phyloP scores from a whole-genome alignment of 2,888 invertebrate genomes.

The Archips crataeganus region DNA sequence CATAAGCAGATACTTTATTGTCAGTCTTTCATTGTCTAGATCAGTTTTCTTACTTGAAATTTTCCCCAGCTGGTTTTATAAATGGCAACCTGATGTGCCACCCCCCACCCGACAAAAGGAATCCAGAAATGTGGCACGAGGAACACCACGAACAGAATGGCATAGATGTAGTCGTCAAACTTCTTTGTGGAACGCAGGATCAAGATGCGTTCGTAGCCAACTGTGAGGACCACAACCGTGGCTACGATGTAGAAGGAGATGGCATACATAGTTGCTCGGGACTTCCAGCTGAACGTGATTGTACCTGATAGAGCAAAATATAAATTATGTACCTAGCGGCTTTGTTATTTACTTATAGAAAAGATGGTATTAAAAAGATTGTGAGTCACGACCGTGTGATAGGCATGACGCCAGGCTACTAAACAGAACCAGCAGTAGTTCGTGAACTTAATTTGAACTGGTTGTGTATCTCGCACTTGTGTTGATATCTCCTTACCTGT shows the following conservation, averaged over 20 bases:
- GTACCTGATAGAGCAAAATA: slow-evolving; percentile 61
- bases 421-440: slow-evolving; percentile 87
- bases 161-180: slow-evolving; percentile 90
- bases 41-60: slow-evolving; percentile 83
- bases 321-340: not conserved
- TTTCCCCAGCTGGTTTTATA: slow-evolving; percentile 90
- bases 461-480: slow-evolving; percentile 87
- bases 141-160: slow-evolving; percentile 88
- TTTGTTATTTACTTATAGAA: too few relatives aligned
- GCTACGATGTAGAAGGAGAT: slow-evolving; percentile 87
- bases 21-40: not conserved
- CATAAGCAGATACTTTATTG: too few relatives aligned
- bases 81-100: slow-evolving; percentile 88
- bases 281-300: slow-evolving; percentile 88
- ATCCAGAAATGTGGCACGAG: slow-evolving; percentile 90
- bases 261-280: slow-evolving; percentile 88
- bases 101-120: slow-evolving; percentile 90
- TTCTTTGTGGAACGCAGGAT: slow-evolving; percentile 87
- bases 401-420: slow-evolving; percentile 89
- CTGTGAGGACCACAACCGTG: slow-evolving; percentile 84
- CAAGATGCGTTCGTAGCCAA: slow-evolving; percentile 87
- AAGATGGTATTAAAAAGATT: slow-evolving; percentile 62
- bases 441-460: slow-evolving; percentile 89
- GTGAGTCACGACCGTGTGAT: slow-evolving; percentile 79
- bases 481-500: too few relatives aligned